Evolutionary conservation across 1,140 invertebrate genomes (phyloP).

Genomic region (Macrobrachium rosenbergii): DNA sequence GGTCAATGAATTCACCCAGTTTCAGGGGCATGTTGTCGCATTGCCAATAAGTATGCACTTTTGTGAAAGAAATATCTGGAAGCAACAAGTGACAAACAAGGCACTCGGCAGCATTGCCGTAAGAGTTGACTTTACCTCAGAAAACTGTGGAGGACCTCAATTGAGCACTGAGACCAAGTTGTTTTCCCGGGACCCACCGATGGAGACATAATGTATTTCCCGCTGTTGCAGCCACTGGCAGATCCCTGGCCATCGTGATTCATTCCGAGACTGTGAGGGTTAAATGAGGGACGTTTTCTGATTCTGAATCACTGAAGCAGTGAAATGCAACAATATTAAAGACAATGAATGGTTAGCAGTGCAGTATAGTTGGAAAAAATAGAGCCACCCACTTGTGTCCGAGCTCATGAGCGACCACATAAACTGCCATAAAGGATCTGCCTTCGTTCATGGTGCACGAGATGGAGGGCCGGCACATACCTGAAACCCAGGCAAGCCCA

Average conservation of each 20-base stretch:
- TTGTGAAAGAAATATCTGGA: no score
- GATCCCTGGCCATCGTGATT: slow-evolving; percentile 77
- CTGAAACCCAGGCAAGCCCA: slow-evolving; percentile 73
- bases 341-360: neutral
- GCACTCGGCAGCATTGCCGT: no score
- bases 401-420: slow-evolving; percentile 72
- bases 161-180: slow-evolving; percentile 76
- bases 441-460: slow-evolving; percentile 72
- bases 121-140: slow-evolving; percentile 69
- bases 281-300: neutral
- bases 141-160: slow-evolving; percentile 47
- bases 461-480: slow-evolving; percentile 70
- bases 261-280: slow-evolving; percentile 75
- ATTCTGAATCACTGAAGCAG: neutral
- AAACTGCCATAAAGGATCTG: slow-evolving; percentile 70
- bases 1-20: no score
- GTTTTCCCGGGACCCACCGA: slow-evolving; percentile 78
- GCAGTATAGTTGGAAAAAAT: neutral
- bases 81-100: no score
- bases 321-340: neutral
- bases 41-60: no score
- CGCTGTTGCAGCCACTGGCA: slow-evolving; percentile 74
- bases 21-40: no score
- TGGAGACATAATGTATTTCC: slow-evolving; percentile 78
- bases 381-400: slow-evolving; percentile 73